Conservation (phyloP, 2,888 invertebrate species). For the Biston stratarius region DNA sequence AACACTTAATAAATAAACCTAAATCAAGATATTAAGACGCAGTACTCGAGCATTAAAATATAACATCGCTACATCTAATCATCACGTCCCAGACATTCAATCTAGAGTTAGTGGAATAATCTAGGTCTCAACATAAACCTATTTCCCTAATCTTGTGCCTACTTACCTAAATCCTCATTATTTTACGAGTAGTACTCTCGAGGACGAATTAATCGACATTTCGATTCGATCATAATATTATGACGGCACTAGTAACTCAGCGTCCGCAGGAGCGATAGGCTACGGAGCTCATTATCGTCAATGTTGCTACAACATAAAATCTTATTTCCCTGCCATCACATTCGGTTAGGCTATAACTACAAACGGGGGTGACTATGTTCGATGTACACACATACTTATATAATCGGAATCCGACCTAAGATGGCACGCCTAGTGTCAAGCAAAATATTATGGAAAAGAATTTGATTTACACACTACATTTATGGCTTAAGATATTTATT, state of each 20-base stretch:
- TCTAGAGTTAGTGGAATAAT: conserved; percentile 7
- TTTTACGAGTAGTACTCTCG: conserved; percentile 29
- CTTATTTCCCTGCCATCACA: neutral
- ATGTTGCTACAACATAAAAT: conserved; percentile 5
- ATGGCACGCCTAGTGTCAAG: no score
- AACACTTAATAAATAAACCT: no score
- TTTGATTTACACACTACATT: no score
- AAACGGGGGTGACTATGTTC: neutral
- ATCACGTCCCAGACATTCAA: neutral
- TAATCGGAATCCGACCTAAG: no score
- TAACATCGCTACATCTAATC: no score
- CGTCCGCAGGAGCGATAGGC: conserved; percentile 12
- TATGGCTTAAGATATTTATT: no score
- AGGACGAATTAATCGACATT: conserved; percentile 43
- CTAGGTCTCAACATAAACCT: conserved; percentile 22
- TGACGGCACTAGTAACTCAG: conserved; percentile 38
- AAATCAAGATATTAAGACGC: no score
- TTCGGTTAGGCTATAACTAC: neutral
- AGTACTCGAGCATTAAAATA: no score
- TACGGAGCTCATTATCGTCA: conserved; percentile 1
- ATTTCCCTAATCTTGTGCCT: conserved; percentile 19
- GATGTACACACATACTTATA: no score
- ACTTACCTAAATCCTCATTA: conserved; percentile 14
- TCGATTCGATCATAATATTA: conserved; percentile 40
- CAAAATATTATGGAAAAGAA: no score